phyloP scores from a whole-genome alignment of 2,888 invertebrate genomes.

The Diploptera punctata region DNA sequence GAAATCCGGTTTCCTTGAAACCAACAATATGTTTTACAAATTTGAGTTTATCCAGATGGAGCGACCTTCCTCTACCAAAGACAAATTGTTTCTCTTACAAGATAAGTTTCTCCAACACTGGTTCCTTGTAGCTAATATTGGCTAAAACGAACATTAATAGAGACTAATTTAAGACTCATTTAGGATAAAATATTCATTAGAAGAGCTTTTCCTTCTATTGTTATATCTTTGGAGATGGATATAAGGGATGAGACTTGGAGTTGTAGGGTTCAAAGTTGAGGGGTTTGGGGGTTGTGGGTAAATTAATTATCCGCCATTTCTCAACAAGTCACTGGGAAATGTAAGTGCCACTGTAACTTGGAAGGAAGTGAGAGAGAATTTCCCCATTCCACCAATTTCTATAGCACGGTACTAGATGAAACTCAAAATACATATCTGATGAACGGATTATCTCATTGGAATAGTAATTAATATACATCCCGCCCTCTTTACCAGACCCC shows the following conservation, averaged over 20 bases:
- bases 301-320: slow-evolving; percentile 29
- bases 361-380: neutral
- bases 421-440: slow-evolving; percentile 15
- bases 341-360: slow-evolving; percentile 17
- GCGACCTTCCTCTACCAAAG: neutral
- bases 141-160: slow-evolving; percentile 24
- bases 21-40: slow-evolving; percentile 15
- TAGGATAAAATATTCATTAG: slow-evolving; percentile 29
- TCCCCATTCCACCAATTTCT: neutral
- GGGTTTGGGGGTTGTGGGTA: neutral
- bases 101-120: neutral
- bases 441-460: slow-evolving; percentile 15
- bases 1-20: neutral
- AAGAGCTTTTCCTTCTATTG: slow-evolving; percentile 14
- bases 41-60: neutral
- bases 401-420: neutral
- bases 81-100: neutral
- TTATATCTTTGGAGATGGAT: neutral
- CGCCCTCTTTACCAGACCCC: neutral
- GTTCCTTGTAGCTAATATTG: neutral
- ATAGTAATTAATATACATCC: slow-evolving; percentile 8
- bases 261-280: neutral
- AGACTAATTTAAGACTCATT: slow-evolving; percentile 29
- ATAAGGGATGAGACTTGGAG: neutral
- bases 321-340: slow-evolving; percentile 18